Evolutionary conservation across 1,140 invertebrate species (phyloP).

Genomic region (Dendroctonus ponderosae): DNA sequence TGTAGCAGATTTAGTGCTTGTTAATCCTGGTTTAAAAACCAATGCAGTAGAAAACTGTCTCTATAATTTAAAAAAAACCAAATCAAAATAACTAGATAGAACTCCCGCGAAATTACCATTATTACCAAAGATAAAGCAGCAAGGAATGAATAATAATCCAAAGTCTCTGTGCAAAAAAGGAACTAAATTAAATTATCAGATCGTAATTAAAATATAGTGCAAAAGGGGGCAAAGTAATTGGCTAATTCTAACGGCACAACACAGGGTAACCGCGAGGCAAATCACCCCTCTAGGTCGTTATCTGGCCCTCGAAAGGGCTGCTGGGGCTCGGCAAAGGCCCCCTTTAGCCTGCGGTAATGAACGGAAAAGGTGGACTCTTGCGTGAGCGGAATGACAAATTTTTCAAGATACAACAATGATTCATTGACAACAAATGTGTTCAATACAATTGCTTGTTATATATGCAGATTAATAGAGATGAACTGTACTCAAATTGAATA

Average conservation of each 20-base stretch:
- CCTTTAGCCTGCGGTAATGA: conserved; percentile 21
- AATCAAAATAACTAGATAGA: no score
- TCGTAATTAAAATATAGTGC: conserved; percentile 49
- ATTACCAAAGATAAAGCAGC: background rate
- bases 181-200: conserved; percentile 40
- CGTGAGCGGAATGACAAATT: conserved; percentile 24
- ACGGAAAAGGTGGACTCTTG: conserved; percentile 26
- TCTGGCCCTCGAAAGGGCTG: conserved; percentile 23
- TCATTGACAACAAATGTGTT: background rate
- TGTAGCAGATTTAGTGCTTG: no score
- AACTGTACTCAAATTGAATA: no score
- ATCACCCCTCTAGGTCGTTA: conserved; percentile 42
- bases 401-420: conserved; percentile 4
- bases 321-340: conserved; percentile 16
- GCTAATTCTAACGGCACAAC: conserved; percentile 48
- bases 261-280: conserved; percentile 48
- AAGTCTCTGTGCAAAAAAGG: conserved; percentile 7
- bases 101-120: no score
- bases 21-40: no score
- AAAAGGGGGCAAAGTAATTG: conserved; percentile 45
- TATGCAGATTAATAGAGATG: no score
- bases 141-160: conserved; percentile 22
- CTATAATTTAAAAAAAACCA: no score
- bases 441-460: background rate
- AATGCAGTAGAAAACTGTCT: no score